Base-by-base conservation (phyloP, 2,797 vertebrate species). In the Astyanax mexicanus region DNA sequence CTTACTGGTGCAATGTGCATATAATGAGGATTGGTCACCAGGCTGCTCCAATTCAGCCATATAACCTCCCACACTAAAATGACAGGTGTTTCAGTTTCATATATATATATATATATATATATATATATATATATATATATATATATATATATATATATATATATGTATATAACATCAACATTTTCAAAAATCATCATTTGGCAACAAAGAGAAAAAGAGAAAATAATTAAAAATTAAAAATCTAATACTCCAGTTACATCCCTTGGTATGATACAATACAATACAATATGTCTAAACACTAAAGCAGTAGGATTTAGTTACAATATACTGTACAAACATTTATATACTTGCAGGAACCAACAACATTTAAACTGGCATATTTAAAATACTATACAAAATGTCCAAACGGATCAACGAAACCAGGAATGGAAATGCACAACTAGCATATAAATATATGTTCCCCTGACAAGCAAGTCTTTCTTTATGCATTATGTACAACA, bases 101-200 rank as follows among this genome's bases (percentile, higher is more conserved):
- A 68, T 49, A 69, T 32, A 49, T 15, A 67, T 52, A 71, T 64
- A 81, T 72, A 81, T 75, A 70, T 77, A 75, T 80, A 80, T 75
- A 83, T 69, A 78, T 72, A 78, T 73, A 42, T 58, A 73, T 78
- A 84, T 84, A 88, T 86, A 84, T 84, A 75, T 80, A 83, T 88
- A 88, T 92, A 89, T 90, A 90, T 88, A 78, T 72, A 78, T 73
- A 42, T 58, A 73, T 78, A 84, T 84, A 88, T 86, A 84, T 84
- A 75, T 80, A 83, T 88, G 88, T 92, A 89, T 90, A 90, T 88
- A 91, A 84, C 86, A 89, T 80, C 77, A 79, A 86, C 88, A 80
- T 86, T 84, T 91, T 91, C 90, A 94, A 92, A 94, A 92, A 93
- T 92, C 85, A 89, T 91, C 79, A 71, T 89, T 86, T 84, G 80